Base-by-base conservation (phyloP, 1,140 invertebrate genomes). In the Drosophila leontia region DNA sequence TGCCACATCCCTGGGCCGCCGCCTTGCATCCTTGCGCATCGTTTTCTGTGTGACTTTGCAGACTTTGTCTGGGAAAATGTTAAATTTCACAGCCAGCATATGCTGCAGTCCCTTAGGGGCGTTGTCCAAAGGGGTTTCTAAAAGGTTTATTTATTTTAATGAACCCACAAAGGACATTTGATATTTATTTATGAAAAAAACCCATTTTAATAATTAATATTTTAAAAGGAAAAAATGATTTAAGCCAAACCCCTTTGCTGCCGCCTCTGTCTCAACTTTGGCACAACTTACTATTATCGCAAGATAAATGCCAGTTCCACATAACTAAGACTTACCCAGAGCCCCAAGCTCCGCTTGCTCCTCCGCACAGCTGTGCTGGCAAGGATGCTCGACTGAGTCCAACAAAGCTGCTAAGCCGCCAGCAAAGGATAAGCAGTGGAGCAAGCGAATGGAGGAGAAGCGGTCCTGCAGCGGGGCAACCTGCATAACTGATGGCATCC, bases 261-360 rank as follows among this genome's bases (percentile, higher is more conserved):
- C n/a, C 35, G 15, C 67, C 53, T 15, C 17, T 56, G 53, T 8
- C 8, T n/a, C 13, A 23, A 19, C 48, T 26, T 55, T 55, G 47
- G 69, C 74, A 84, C 80, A 90, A 81, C 84, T 84, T 84, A 84
- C 84, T 90, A 88, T 88, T 88, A 88, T 90, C 85, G 69, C 50
- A 90, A 84, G 84, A 88, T 88, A 88, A 88, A 88, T 88, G 85
- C 85, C 78, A 84, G 59, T 63, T 53, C 50, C 63, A 76, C 80
- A 87, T 87, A 87, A 87, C 84, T 87, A 87, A 88, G 84, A 77
- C 80, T 87, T 88, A 88, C 75, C 50, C 78, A 19, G 67, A 72
- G 47, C 67, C 44, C 59, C 35, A 51, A 45, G 47, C 67, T 35
- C 35, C 17, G 15, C 65, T 47, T 34, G 53, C 37, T 60, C 39